phyloP scores from a whole-genome alignment of 92 coral and sea anemone species.

The Pocillopora grandis region DNA sequence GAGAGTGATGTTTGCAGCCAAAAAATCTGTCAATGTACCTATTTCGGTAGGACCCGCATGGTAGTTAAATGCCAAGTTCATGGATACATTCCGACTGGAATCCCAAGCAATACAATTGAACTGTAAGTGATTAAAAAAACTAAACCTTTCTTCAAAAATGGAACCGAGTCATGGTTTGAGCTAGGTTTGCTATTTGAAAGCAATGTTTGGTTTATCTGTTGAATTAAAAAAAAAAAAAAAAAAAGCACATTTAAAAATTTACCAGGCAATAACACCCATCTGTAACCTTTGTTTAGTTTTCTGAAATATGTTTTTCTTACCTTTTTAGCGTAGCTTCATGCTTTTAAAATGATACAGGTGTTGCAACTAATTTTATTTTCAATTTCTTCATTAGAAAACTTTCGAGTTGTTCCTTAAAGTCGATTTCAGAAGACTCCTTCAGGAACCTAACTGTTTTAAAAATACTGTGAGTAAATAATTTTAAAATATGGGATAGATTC shows the following conservation, averaged over 20 bases:
- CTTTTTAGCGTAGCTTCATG: no score
- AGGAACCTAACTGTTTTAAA: not conserved
- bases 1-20: not conserved
- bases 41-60: not conserved
- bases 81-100: not conserved
- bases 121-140: not conserved
- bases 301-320: not conserved
- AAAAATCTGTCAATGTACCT: not conserved
- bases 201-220: no score
- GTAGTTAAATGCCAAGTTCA: not conserved
- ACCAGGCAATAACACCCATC: no score
- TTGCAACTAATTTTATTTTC: no score
- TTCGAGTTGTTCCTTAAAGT: not conserved
- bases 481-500: not conserved
- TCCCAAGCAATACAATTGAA: not conserved
- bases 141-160: no score
- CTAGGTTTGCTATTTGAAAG: no score
- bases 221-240: no score
- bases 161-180: no score
- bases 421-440: conserved; percentile 5
- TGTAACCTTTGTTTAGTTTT: not conserved
- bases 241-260: no score
- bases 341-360: not conserved
- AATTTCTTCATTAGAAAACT: not conserved
- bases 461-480: not conserved